Base-by-base conservation (phyloP, 2,797 vertebrate species). In the Hippopotamyrus pictus region DNA sequence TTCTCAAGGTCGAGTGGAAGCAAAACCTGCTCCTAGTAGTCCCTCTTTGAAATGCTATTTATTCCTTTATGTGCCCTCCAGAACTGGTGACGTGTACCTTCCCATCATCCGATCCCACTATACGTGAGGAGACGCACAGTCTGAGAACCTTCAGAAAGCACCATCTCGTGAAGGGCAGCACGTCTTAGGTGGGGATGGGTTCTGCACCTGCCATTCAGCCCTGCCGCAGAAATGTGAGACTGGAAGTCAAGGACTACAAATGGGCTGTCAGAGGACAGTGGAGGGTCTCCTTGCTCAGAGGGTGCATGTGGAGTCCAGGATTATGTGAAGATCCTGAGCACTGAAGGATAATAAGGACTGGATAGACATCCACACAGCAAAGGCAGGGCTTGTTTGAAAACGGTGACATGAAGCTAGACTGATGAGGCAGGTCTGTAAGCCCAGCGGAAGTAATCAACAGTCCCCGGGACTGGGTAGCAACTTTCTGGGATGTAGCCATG, bases 41-140 rank as follows among this genome's bases (percentile, higher is more conserved):
- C 62, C 85, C 76, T 91, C 93, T 62, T 90, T 89, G 83, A 91
- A 90, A 94, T 92, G 89, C 85, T 90, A 90, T 90, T 92, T 92
- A 86, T 84, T 91, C 85, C 65, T 57, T 91, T 53, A 29, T 73
- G 46, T 69, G 37, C 73, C 17, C 85, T 62, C n/a, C 50, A 62
- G 89, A 90, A 46, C 8, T 2, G 14, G 25, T 90, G 88, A 92
- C 90, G 86, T 93, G 86, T 90, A 3, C 79, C 44, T 92, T 53
- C 57, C 53, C 29, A 12, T 50, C 25, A 86, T 86, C 29, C 8
- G 76, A 88, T 54, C 44, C 50, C 53, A 53, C 22, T 46, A 29
- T 89, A 76, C 59, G 46, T 90, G 79, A 86, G 88, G 51, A 76
- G 84, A 89, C 59, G 89, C 46, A 9, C 50, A 83, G 86, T 90